phyloP scores from a whole-genome alignment of 2,797 vertebrate genomes.

The Dallia pectoralis region DNA sequence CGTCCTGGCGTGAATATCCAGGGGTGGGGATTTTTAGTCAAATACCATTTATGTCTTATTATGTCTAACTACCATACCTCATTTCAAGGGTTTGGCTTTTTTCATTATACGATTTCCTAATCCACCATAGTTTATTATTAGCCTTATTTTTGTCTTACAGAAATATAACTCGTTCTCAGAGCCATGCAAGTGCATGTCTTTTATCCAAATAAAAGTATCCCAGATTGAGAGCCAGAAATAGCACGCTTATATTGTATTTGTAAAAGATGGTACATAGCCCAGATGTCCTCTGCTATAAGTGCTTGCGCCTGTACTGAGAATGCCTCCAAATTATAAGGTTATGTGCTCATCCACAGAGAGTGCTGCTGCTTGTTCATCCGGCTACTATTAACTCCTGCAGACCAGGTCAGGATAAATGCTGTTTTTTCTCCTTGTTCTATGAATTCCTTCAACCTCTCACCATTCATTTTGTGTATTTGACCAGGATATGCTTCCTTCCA shows the following conservation, averaged over 20 bases:
- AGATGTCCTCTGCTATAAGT: constrained; percentile 49
- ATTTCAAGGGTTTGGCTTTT: constrained; percentile 31
- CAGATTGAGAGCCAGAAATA: constrained; percentile 28
- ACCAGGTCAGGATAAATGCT: constrained; percentile 3
- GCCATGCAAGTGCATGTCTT: background rate
- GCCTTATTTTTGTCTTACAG: background rate
- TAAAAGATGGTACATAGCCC: constrained; percentile 19
- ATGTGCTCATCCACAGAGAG: constrained; percentile 37
- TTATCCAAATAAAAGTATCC: constrained; percentile 1
- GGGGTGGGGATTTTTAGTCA: constrained; percentile 60
- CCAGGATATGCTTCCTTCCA: background rate
- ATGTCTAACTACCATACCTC: constrained; percentile 45
- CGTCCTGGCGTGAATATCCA: constrained; percentile 60
- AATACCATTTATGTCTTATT: constrained; percentile 51
- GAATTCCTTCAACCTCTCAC: background rate
- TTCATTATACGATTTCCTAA: background rate
- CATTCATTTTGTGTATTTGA: background rate
- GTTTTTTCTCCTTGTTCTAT: background rate
- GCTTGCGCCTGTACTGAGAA: constrained; percentile 46
- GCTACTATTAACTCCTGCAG: constrained; percentile 15
- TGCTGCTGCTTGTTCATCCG: constrained; percentile 27
- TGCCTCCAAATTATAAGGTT: constrained; percentile 55
- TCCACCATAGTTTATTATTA: constrained; percentile 1
- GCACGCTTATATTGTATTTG: constrained; percentile 7
- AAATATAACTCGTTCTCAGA: background rate